Evolutionary conservation across 2,113 vertebrate genomes (phyloP).

Genomic region (Scartelaos histophorus): DNA sequence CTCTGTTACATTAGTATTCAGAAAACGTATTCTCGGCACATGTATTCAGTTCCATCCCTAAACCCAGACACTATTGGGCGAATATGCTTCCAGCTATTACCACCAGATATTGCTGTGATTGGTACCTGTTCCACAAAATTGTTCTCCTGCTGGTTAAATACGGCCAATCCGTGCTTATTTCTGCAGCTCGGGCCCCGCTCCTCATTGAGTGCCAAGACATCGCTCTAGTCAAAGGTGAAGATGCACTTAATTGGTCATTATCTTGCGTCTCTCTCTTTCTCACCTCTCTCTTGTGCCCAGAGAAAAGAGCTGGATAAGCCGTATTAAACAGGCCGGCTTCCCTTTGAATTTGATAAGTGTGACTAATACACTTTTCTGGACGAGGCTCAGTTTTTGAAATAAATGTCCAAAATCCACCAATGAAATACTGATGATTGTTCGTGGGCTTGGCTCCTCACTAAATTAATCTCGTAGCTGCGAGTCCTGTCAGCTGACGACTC

Average conservation of each 20-base stretch:
- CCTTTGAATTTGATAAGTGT: background rate
- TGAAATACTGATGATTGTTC: background rate
- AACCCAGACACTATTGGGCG: no score
- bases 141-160: background rate
- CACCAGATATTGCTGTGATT: background rate
- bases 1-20: no score
- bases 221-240: background rate
- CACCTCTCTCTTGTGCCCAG: background rate
- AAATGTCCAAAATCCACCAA: background rate
- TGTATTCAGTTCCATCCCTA: no score
- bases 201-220: background rate
- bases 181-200: background rate
- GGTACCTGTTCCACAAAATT: no score
- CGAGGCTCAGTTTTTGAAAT: background rate
- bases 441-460: background rate
- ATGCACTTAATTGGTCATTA: constrained; percentile 5
- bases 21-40: no score
- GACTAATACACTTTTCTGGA: background rate
- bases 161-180: background rate
- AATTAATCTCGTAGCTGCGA: no score
- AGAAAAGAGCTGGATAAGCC: background rate
- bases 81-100: background rate
- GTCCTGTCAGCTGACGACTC: no score
- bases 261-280: background rate
- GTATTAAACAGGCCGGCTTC: background rate